Evolutionary conservation across 92 coral and sea anemone genomes (phyloP), one percentile per base, ranked within the genome.

Genomic region (Umimayanthus chanpuru): DNA sequence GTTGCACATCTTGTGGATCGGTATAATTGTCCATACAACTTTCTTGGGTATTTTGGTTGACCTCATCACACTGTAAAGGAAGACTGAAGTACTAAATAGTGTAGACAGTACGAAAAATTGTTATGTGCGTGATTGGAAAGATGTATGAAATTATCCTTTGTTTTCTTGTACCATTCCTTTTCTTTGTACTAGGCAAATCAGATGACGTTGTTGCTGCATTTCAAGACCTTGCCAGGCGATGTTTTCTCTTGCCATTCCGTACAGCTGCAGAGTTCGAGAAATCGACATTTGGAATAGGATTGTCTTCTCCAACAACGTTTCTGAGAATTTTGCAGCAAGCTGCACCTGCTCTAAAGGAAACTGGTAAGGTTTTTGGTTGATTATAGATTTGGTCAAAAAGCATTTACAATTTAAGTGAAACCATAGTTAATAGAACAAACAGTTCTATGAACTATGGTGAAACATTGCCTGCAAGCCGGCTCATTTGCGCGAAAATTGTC

Each of bases 231-330:
- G 85, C 36, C 36, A 88, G 84, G 32, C 82, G 91, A 25, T 91
- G 93, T 77, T 91, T 88, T n/a, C n/a, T 7, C 14, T 38, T 74
- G n/a, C 79, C 79, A 74, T 74, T 38, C 28, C 79, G 44, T 25
- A 9, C 79, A 11, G 12, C 79, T 74, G 79, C 8, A 23, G 79
- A 74, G n/a, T 21, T 39, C 41, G 26, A 38, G 79, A 74, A 38
- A 25, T 16, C 79, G 11, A 38, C 66, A 18, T 86, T 11, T 11
- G 94, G 94, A 38, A 81, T 79, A 49, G 79, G 83, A 15, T 38
- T 92, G 26, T 87, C 87, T 36, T 92, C 94, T 9, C 94, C 94
- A 18, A 88, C 82, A 39, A 92, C 94, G 30, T 79, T 92, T 81
- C 87, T 92, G 28, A 84, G 94, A 29, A 92, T 92, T 44, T 40